Evolutionary conservation across 2,888 invertebrate species (phyloP), one percentile per base, ranked within the genome.

Genomic region (Leptinotarsa peninsularis): DNA sequence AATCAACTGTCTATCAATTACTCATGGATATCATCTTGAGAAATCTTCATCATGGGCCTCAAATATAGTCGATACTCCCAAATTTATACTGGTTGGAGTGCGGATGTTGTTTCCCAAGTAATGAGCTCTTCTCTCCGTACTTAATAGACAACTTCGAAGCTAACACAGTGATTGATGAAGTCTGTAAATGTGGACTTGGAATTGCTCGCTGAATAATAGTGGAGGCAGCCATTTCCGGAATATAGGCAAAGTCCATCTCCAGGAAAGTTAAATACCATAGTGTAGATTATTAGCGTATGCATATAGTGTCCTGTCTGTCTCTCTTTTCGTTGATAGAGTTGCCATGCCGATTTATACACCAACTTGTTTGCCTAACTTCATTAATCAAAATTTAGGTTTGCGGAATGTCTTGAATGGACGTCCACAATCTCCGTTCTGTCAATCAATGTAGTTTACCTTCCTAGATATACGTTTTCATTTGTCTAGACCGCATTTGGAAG

Each of bases 81-180:
- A 81, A 82, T 82, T 82, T 81, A 82, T 82, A 81, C 80, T 81
- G 80, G 80, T 80, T 81, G 80, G 79, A 78, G 74, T 72, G 78
- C 77, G 77, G 79, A 80, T 80, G 83, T 82, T 82, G 81, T 81
- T 83, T 78, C 74, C 77, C 82, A 81, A 83, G 83, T 84, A 84
- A 84, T 84, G 83, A 83, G 82, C 80, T 80, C 71, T 79, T 75
- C 77, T 74, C 78, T 78, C 81, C 80, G 81, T 83, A 83, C 81
- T 82, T 83, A 83, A 84, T 83, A 84, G 84, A 83, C 83, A 84
- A 84, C 82, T 82, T 82, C 80, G 82, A 81, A 81, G 81, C 81
- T 82, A 80, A 82, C 82, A 82, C 81, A 82, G 83, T 84, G 84
- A 84, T 84, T 84, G 84, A 84, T 84, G 84, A 83, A 84, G 84